Percentiles rank a stretch among this genome's conserved stretches.
Conservation (phyloP, 1,140 invertebrate species). For the Protaetia brevitarsis region DNA sequence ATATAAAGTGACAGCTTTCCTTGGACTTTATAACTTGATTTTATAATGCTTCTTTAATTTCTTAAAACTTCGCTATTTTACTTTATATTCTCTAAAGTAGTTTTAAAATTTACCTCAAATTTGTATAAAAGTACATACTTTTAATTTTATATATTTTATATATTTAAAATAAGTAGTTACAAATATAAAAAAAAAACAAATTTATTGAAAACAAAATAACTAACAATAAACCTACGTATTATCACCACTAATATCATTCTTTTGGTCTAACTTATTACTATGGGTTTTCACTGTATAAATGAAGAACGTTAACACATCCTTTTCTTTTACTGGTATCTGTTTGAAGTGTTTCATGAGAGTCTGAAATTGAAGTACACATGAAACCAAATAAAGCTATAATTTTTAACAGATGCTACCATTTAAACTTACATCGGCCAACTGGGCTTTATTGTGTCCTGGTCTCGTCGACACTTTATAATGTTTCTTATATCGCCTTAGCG, state of each 20-base stretch:
- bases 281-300: conserved; percentile 96
- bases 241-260: conserved; percentile 72
- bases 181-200: not conserved
- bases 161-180: not conserved
- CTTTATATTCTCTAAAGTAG: too few relatives aligned
- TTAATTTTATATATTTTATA: not conserved
- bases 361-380: conserved; percentile 56
- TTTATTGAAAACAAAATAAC: not conserved
- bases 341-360: conserved; percentile 92
- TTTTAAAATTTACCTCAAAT: not conserved
- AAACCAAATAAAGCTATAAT: not conserved
- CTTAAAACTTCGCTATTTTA: too few relatives aligned
- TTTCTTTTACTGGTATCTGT: conserved; percentile 88
- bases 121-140: not conserved
- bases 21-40: too few relatives aligned
- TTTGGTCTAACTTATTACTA: conserved; percentile 88
- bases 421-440: conserved; percentile 91
- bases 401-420: not conserved
- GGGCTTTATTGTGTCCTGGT: conserved; percentile 90
- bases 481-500: conserved; percentile 86
- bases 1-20: too few relatives aligned
- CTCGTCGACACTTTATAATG: conserved; percentile 89
- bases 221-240: not conserved
- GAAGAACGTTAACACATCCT: conserved; percentile 93
- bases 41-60: too few relatives aligned